Conservation (phyloP, 2,797 vertebrate species). For the Fratercula arctica region DNA sequence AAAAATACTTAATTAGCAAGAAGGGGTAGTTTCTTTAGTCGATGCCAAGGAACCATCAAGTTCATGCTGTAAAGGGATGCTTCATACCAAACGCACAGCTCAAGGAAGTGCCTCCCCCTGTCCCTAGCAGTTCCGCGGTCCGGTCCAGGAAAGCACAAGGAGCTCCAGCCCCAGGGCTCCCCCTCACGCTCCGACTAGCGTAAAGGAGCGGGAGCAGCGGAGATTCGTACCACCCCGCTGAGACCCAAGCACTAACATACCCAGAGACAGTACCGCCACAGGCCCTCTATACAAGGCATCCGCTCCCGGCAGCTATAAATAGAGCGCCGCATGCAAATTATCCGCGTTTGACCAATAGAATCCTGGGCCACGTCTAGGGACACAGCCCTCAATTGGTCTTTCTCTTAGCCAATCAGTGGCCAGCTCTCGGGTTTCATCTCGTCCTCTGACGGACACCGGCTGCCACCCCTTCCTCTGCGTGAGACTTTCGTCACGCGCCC, state of each 20-base stretch:
- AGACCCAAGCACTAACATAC: too few species aligned
- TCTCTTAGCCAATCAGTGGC: background rate
- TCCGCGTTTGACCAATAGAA: background rate
- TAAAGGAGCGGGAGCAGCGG: background rate
- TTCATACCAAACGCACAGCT: too few species aligned
- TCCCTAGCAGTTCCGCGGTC: too few species aligned
- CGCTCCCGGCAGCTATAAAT: background rate
- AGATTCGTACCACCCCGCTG: fast-evolving
- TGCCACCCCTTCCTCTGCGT: background rate
- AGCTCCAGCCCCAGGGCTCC: too few species aligned
- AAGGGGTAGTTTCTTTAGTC: fast-evolving
- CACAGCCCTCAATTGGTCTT: background rate
- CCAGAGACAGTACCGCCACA: too few species aligned
- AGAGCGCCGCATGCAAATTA: background rate
- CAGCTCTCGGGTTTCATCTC: fast-evolving
- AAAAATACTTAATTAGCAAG: fast-evolving
- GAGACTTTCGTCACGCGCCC: background rate
- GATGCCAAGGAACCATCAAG: too few species aligned
- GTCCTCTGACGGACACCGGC: fast-evolving
- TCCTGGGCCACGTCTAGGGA: fast-evolving
- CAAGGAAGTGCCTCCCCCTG: fast-evolving
- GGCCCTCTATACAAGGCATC: too few species aligned
- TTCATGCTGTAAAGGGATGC: fast-evolving
- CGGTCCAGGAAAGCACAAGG: fast-evolving
- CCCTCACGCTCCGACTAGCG: fast-evolving